A percentile compares a stretch with the other conserved stretches of the same genome.
These are phyloP conservation scores for Agrotis ipsilon DNA, from an alignment of 2,888 invertebrate genomes.

Conservation along the genomic window DNA sequence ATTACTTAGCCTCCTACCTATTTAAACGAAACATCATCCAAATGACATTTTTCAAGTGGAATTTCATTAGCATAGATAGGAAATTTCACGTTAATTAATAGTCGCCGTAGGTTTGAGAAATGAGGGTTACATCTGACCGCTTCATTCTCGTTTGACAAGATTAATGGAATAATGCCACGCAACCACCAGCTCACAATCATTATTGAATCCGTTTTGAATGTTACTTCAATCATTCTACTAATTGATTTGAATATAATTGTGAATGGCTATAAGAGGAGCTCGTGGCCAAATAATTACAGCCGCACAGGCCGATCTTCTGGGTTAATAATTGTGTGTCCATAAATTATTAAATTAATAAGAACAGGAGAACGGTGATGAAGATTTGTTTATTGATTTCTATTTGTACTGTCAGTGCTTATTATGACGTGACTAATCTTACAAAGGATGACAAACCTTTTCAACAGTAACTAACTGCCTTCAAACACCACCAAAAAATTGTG, in stretches of 20 bases:
- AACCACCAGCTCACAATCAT: conserved; percentile 73
- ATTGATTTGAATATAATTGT: conserved; percentile 10
- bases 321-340: too few species aligned
- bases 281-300: too few species aligned
- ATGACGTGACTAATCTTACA: too few species aligned
- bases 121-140: conserved; percentile 85
- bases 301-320: too few species aligned
- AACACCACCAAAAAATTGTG: too few species aligned
- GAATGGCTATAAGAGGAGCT: too few species aligned
- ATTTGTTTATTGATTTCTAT: too few species aligned
- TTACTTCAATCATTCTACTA: conserved; percentile 42
- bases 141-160: conserved; percentile 84
- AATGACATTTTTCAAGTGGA: conserved; percentile 74
- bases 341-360: too few species aligned
- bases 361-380: too few species aligned
- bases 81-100: conserved; percentile 82
- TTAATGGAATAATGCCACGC: conserved; percentile 81
- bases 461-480: too few species aligned
- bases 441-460: too few species aligned
- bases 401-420: too few species aligned
- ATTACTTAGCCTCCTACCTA: conserved; percentile 22
- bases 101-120: conserved; percentile 81
- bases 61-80: conserved; percentile 83
- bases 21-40: conserved; percentile 64
- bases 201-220: conserved; percentile 67